phyloP scores from a whole-genome alignment of 2,888 invertebrate species.

The Auanema sp. region DNA sequence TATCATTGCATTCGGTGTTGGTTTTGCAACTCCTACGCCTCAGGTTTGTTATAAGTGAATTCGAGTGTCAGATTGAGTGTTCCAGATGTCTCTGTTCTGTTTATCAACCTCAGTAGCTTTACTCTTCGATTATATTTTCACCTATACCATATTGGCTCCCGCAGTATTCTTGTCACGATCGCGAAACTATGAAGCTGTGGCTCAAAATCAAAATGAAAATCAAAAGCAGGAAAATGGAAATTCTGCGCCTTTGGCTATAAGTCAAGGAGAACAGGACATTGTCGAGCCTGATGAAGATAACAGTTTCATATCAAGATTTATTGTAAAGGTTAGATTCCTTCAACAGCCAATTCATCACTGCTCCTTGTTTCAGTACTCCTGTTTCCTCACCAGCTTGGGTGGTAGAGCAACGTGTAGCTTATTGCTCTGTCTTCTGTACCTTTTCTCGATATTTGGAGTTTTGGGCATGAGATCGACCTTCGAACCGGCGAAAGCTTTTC shows the following conservation, averaged over 20 bases:
- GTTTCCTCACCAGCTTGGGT: constrained; percentile 32
- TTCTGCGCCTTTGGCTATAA: no score
- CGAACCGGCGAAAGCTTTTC: constrained; percentile 61
- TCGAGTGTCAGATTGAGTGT: neutral
- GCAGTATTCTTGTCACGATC: constrained; percentile 33
- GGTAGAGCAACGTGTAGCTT: constrained; percentile 30
- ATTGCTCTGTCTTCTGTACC: constrained; percentile 27
- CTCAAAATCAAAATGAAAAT: constrained; percentile 5
- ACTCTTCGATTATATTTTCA: constrained; percentile 61
- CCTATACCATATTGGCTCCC: constrained; percentile 55
- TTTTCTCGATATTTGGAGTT: constrained; percentile 33
- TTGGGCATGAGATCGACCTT: constrained; percentile 43
- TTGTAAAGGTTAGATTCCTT: neutral
- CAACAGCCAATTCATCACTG: constrained; percentile 8
- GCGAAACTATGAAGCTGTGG: neutral
- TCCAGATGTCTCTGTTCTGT: constrained; percentile 60
- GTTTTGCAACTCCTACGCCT: constrained; percentile 60
- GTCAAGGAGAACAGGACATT: no score
- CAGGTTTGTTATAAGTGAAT: constrained; percentile 33
- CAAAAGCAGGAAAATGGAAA: neutral
- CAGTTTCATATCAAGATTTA: no score
- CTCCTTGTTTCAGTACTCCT: constrained; percentile 26
- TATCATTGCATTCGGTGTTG: constrained; percentile 62
- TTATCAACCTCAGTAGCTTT: constrained; percentile 59
- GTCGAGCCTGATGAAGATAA: no score